A percentile compares a stretch with the other conserved stretches of the same genome.
These are phyloP conservation scores for Cyrtodaria siliqua DNA, from an alignment of 2,888 invertebrate genomes.

Conservation along the genomic window DNA sequence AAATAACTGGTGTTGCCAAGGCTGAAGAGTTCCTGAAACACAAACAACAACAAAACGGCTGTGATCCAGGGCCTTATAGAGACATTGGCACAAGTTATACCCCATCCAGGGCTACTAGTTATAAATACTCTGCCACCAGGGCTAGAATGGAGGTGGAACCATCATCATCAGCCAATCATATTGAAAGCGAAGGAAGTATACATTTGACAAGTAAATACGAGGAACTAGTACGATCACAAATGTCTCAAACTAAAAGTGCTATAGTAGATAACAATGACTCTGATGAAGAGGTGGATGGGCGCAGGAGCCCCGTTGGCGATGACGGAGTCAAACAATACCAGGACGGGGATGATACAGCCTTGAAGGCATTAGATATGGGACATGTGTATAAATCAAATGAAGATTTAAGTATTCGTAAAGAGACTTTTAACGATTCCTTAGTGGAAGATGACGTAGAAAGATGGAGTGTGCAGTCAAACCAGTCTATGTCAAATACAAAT, in stretches of 20 bases:
- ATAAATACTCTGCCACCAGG: slow-evolving; percentile 38
- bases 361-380: slow-evolving; percentile 18
- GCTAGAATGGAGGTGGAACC: slow-evolving; percentile 45
- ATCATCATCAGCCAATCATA: not conserved
- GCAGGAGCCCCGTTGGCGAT: slow-evolving; percentile 76
- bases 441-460: slow-evolving; percentile 63
- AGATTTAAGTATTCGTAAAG: slow-evolving; percentile 6
- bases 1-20: slow-evolving; percentile 44
- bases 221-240: slow-evolving; percentile 71
- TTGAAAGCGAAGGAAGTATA: slow-evolving; percentile 33
- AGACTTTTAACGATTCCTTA: slow-evolving; percentile 35
- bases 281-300: slow-evolving; percentile 42
- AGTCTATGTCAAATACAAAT: slow-evolving; percentile 18
- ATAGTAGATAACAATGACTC: slow-evolving; percentile 29
- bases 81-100: slow-evolving; percentile 22
- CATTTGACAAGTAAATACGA: slow-evolving; percentile 70
- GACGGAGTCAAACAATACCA: slow-evolving; percentile 69
- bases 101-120: slow-evolving; percentile 29
- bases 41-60: slow-evolving; percentile 11
- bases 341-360: slow-evolving; percentile 55
- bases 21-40: slow-evolving; percentile 61
- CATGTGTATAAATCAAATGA: slow-evolving; percentile 17
- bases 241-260: slow-evolving; percentile 58
- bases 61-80: not conserved
- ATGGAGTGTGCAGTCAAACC: slow-evolving; percentile 13